Evolutionary conservation across 2,888 invertebrate genomes (phyloP), one percentile per base, ranked within the genome.

Genomic region (Cosmopolites sordidus): DNA sequence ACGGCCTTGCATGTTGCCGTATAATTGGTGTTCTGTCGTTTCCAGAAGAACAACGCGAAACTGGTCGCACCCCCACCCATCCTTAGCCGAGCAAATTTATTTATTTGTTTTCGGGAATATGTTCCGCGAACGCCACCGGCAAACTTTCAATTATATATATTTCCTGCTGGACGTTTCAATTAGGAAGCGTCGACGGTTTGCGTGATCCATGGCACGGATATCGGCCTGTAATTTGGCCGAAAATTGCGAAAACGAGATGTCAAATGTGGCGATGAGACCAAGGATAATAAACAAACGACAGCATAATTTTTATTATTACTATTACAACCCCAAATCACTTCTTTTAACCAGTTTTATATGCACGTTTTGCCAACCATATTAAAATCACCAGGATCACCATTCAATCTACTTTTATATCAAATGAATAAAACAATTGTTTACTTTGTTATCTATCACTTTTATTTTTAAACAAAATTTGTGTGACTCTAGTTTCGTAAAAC

Each of bases 81-180:
- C 33, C 33, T 2, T 6, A 33, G 11, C 5, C 33, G 8, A 2
- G 33, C 33, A 12, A 33, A 33, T 33, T 33, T 33, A 33, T 33
- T 33, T 33, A 33, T 33, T 33, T 33, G 33, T 33, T 4, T 33
- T 33, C 12, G 33, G 33, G 12, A 33, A 33, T 33, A 33, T 33
- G 33, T 33, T 33, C n/a, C n/a, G 33, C n/a, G 6, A 27, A 27
- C 27, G 33, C 33, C 4, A 33, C 33, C n/a, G 33, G 33, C 33
- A 33, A 33, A 33, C 33, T 68, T 68, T 63, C 68, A 69, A 69
- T 69, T 69, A 69, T 69, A 69, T 68, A 69, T 68, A 68, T 65
- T 69, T 69, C 68, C 60, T 64, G 63, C 62, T 65, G 69, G 69
- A 69, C 69, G 58, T 69, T 69, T 69, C 69, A 69, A 69, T 69